These are phyloP conservation scores for Temnothorax nylanderi DNA, from an alignment of 1,140 invertebrate genomes.

Conservation along the genomic window DNA sequence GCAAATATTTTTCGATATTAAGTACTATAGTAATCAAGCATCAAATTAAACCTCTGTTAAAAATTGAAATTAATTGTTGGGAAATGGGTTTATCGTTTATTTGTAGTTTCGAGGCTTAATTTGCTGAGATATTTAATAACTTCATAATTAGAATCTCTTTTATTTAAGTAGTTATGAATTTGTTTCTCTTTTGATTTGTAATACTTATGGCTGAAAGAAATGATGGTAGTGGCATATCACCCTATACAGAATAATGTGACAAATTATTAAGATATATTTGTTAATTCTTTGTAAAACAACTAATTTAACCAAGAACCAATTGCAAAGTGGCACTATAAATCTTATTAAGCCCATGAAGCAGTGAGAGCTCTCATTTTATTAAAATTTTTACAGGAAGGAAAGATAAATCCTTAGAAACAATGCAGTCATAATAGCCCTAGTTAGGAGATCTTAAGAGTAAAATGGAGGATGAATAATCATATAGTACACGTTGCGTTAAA, in stretches of 20 bases:
- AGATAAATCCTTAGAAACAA: constrained; percentile 27
- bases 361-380: constrained; percentile 13
- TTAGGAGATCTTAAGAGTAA: constrained; percentile 47
- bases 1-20: constrained; percentile 24
- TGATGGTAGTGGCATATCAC: not conserved
- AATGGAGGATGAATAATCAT: constrained; percentile 44
- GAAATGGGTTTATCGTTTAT: not conserved
- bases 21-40: not conserved
- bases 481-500: not conserved
- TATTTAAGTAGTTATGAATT: not conserved
- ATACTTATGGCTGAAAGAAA: not conserved
- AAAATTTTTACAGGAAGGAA: constrained; percentile 8
- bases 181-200: not conserved
- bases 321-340: not conserved
- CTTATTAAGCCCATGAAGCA: constrained; percentile 29
- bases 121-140: not conserved
- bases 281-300: constrained; percentile 19
- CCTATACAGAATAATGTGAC: not conserved
- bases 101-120: not conserved
- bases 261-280: not conserved
- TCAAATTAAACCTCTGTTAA: not conserved
- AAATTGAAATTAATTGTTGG: not conserved
- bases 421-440: constrained; percentile 52
- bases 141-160: not conserved
- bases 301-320: constrained; percentile 19